Evolutionary conservation across 1,140 invertebrate genomes (phyloP), one percentile per base, ranked within the genome.

Genomic region (Geopemphigus sp.): DNA sequence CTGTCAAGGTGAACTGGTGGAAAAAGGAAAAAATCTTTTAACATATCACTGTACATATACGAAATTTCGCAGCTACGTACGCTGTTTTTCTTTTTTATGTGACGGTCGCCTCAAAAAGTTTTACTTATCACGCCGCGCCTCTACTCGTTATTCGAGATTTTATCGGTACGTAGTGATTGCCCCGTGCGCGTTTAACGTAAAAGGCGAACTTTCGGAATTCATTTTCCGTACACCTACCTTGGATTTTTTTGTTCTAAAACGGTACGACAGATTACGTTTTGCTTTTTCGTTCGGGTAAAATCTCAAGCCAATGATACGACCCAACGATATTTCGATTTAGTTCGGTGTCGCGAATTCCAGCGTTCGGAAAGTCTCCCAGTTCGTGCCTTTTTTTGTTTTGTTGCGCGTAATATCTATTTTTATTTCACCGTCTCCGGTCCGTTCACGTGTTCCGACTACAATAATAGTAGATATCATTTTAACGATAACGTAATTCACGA

Each of bases 1-100:
- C 74, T 78, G 74, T 63, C 24, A 78, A 78, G 74, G 74, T 78
- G 74, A 78, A 78, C 74, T 78, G 39, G 74, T 78, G 26, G 14
- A 26, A 19, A 61, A 29, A 29, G 11, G 11, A 59, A 4, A 19
- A 29, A 15, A 24, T 10, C 17, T 29, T 17, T 29, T 29, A 61
- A 6, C 29, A 29, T 29, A 29, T 61, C 26, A 61, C 12, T 66
- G n/a, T n/a, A 45, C 32, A 45, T 66, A 32, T 66, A 22, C 12
- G 29, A 26, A 54, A 24, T 68, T 50, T 68, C 50, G 22, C 66
- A 68, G 50, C n/a, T 5, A 14, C 45, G 19, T 50, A 39, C 32
- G 3, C 32, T 39, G 32, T 39, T 39, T 39, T 39, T 39, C 8
- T 39, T 39, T 39, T 39, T 39, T 8, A 39, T 39, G 8, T 4